Base-by-base conservation (phyloP, 2,888 invertebrate species). In the Gonocerus acuteangulatus region DNA sequence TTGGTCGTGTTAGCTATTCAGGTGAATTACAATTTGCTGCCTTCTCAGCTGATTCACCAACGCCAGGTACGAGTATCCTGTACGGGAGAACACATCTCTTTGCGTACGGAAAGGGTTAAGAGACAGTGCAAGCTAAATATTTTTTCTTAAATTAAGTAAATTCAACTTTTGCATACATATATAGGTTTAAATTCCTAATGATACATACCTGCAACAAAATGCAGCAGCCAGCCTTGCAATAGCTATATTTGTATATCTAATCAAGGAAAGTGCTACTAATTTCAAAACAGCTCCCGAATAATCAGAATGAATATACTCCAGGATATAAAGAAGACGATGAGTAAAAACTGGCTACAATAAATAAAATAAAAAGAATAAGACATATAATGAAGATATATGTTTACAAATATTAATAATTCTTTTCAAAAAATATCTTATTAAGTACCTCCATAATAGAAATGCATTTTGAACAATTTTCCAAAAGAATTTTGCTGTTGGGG, bases 261-360 rank as follows among this genome's bases (percentile, higher is more conserved):
- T 76, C 66, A 90, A 81, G 69, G 78, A 77, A 52, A 82, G 81
- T 7, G 85, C 74, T 16, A 87, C 72, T 13, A 83, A 73, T 45
- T 77, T 75, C 45, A 91, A 75, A 13, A 90, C 76, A 0, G 84
- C 78, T 0, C 90, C 89, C 16, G 86, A 86, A 72, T 89, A 88
- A 22, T 77, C 79, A 21, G 80, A 78, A 71, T 82, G 86, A 15
- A 84, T 84, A 36, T 83, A 80, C 44, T 84, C 82, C 44, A 91
- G 73, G 65, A 86, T 85, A 67, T 81, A 81, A 69, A 86, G 75
- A 0, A 87, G 77, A 71, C 84, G 84, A 60, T 83, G 77, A 3
- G 85, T 82, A 68, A 86, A 82, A 64, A 82, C 80, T 0, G 85
- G 83, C 81, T 85, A 74, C n/a, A 76, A 75, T 16, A 23, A 18